A percentile compares a stretch with the other conserved stretches of the same genome.
These are phyloP conservation scores for Platynereis dumerilii DNA, from an alignment of 2,888 invertebrate species.

Conservation along the genomic window DNA sequence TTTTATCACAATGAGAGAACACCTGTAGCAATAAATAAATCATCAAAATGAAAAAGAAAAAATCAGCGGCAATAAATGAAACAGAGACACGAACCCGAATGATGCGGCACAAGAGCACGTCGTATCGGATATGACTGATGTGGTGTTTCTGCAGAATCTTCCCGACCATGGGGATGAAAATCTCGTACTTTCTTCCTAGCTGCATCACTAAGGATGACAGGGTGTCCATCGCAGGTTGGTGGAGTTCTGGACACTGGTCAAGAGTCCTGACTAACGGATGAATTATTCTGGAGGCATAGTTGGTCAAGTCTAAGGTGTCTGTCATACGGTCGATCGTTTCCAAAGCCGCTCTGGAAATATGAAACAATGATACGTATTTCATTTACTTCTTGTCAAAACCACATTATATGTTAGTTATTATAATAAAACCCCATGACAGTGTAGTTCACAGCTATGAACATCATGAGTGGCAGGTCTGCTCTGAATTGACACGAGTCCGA, in stretches of 20 bases:
- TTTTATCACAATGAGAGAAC: no score
- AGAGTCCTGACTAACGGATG: constrained; percentile 90
- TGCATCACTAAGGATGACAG: constrained; percentile 86
- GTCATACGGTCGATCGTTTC: constrained; percentile 88
- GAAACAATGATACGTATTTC: background rate
- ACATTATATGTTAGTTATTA: no score
- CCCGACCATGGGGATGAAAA: constrained; percentile 91
- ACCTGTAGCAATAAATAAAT: no score
- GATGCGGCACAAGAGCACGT: constrained; percentile 70
- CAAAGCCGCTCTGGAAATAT: constrained; percentile 63
- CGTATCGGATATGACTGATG: constrained; percentile 75
- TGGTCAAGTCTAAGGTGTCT: constrained; percentile 88
- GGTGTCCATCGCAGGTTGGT: constrained; percentile 83
- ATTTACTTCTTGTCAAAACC: no score
- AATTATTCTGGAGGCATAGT: constrained; percentile 89
- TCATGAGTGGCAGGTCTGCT: no score
- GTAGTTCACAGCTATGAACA: no score
- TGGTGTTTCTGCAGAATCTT: constrained; percentile 68
- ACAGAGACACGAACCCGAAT: no score
- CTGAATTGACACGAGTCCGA: no score
- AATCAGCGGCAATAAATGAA: no score
- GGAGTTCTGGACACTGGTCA: constrained; percentile 76
- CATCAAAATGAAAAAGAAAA: no score
- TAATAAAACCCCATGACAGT: no score
- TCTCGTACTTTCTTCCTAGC: constrained; percentile 86